Conservation (phyloP, 1,140 invertebrate genomes). For the Dendrolimus punctatus region DNA sequence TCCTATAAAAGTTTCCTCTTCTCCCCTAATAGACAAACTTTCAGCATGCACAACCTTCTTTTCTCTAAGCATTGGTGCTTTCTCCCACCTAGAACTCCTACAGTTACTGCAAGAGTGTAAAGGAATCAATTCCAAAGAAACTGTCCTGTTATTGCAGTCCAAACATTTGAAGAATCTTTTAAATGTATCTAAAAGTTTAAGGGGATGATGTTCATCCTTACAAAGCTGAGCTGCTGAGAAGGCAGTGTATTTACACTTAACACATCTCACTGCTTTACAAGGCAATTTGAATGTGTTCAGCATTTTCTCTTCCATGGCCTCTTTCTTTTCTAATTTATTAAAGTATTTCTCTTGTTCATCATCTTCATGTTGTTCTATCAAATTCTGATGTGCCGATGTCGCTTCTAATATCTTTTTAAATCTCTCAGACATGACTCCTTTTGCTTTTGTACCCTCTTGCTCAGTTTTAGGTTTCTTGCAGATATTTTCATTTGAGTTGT, state of each 20-base stretch:
- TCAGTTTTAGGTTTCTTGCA: constrained; percentile 65
- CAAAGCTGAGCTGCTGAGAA: constrained; percentile 89
- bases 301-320: constrained; percentile 95
- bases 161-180: constrained; percentile 94
- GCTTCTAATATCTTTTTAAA: constrained; percentile 86
- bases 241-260: constrained; percentile 91
- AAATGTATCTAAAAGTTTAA: constrained; percentile 83
- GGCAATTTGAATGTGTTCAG: constrained; percentile 84
- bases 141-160: constrained; percentile 88
- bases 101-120: constrained; percentile 85
- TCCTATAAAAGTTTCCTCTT: constrained; percentile 80
- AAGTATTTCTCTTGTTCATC: constrained; percentile 91
- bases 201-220: constrained; percentile 84
- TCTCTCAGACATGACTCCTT: constrained; percentile 74
- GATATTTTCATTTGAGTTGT: constrained; percentile 55
- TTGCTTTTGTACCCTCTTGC: constrained; percentile 54
- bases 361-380: constrained; percentile 81
- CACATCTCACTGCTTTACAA: constrained; percentile 91
- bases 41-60: constrained; percentile 72
- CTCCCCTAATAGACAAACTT: constrained; percentile 79
- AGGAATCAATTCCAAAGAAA: constrained; percentile 84
- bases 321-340: constrained; percentile 89
- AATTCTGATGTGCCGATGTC: constrained; percentile 83
- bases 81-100: constrained; percentile 80
- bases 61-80: constrained; percentile 86